Percentiles rank a stretch among this genome's conserved stretches.
phyloP scores from a whole-genome alignment of 2,888 invertebrate species.

The Ophion ellenae region DNA sequence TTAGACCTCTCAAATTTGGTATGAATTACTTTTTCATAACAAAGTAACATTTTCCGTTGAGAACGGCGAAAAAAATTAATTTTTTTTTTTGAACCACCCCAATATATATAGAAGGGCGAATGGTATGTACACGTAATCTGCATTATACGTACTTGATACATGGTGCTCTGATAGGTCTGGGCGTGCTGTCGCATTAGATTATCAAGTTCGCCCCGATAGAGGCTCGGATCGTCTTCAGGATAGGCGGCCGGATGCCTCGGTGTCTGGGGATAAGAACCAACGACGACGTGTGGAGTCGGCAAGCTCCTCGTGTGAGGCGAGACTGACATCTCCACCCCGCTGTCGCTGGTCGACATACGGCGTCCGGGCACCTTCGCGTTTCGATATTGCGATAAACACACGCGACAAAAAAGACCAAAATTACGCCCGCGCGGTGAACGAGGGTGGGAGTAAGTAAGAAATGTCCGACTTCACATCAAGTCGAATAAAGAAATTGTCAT shows the following conservation, averaged over 20 bases:
- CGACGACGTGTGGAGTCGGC: slow-evolving; percentile 79
- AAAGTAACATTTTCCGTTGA: too few relatives aligned
- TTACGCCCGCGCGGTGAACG: background rate
- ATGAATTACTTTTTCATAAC: too few relatives aligned
- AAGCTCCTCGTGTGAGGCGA: slow-evolving; percentile 81
- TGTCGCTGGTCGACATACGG: slow-evolving; percentile 85
- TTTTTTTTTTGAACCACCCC: too few relatives aligned
- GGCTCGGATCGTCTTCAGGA: slow-evolving; percentile 88
- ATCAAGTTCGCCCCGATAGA: slow-evolving; percentile 90
- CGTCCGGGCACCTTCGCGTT: slow-evolving; percentile 83
- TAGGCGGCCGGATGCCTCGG: slow-evolving; percentile 83
- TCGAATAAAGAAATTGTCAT: background rate
- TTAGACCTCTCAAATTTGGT: too few relatives aligned
- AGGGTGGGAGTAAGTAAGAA: too few relatives aligned
- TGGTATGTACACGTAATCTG: too few relatives aligned
- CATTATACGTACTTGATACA: slow-evolving; percentile 77
- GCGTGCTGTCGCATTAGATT: slow-evolving; percentile 92
- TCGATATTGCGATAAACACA: slow-evolving; percentile 22
- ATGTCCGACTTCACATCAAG: too few relatives aligned
- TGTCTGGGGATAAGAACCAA: slow-evolving; percentile 79
- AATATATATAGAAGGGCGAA: too few relatives aligned
- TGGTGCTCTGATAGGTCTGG: slow-evolving; percentile 83
- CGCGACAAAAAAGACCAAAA: slow-evolving; percentile 7
- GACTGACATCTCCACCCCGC: slow-evolving; percentile 84
- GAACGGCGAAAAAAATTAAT: too few relatives aligned